Conservation (phyloP, 1,140 invertebrate genomes). For the Bombus cullumanus region DNA sequence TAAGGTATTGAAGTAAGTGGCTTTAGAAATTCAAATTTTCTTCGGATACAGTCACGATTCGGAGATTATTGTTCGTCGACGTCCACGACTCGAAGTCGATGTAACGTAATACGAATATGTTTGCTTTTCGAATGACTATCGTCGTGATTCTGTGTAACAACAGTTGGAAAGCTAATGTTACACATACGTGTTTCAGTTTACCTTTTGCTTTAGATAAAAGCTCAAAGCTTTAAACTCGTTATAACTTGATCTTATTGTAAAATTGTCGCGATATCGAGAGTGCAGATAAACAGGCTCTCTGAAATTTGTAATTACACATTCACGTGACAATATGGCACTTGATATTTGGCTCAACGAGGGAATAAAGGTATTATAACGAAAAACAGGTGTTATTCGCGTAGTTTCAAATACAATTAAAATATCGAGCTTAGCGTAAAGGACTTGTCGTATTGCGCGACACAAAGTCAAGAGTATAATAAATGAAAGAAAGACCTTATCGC, state of each 20-base stretch:
- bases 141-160: not conserved
- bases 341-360: not conserved
- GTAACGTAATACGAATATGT: not conserved
- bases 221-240: no score
- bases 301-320: not conserved
- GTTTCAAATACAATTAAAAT: not conserved
- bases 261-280: no score
- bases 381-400: not conserved
- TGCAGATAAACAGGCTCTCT: no score
- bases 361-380: not conserved
- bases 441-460: no score
- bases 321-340: not conserved
- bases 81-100: no score
- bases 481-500: not conserved
- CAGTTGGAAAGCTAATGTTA: not conserved
- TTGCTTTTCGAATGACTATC: not conserved
- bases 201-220: not conserved
- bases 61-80: not conserved
- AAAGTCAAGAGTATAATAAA: not conserved
- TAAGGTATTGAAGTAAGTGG: not conserved
- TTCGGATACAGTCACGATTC: not conserved
- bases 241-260: no score
- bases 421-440: not conserved
- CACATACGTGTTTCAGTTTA: not conserved
- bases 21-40: constrained; percentile 34